A percentile compares a stretch with the other conserved stretches of the same genome.
Conservation (phyloP, 2,888 invertebrate species). For the Lydus trimaculatus region DNA sequence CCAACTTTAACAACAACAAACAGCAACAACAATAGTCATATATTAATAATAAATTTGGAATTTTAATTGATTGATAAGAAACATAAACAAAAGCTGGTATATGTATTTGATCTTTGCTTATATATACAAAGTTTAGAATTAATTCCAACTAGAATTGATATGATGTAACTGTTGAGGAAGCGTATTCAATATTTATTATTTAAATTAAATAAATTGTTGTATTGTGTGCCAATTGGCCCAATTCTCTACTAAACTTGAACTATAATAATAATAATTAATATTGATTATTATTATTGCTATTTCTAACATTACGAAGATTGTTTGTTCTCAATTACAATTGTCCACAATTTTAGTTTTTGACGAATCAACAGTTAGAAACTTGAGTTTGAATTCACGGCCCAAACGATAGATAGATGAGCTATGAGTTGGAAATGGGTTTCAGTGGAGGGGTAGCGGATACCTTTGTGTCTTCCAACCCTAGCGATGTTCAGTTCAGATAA, state of each 20-base stretch:
- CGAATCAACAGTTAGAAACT: too few species aligned
- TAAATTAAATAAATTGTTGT: neutral
- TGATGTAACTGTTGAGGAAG: neutral
- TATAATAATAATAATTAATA: neutral
- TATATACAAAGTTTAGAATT: neutral
- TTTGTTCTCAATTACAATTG: too few species aligned
- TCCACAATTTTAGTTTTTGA: too few species aligned
- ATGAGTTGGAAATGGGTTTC: too few species aligned
- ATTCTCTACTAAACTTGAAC: constrained; percentile 2
- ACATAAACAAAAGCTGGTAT: too few species aligned
- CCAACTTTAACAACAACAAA: neutral
- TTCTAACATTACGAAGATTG: too few species aligned
- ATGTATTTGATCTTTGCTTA: neutral
- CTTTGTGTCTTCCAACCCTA: too few species aligned
- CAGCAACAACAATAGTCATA: neutral
- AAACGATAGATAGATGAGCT: too few species aligned
- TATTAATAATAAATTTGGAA: neutral
- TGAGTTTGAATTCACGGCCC: too few species aligned
- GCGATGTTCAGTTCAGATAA: too few species aligned
- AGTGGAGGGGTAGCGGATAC: too few species aligned
- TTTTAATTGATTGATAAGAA: neutral
- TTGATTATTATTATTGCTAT: too few species aligned
- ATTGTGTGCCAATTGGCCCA: neutral
- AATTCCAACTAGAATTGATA: neutral
- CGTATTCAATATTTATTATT: neutral